A percentile compares a stretch with the other conserved stretches of the same genome.
Evolutionary conservation across 2,113 vertebrate genomes (phyloP).

Genomic region (Melierax canorus): DNA sequence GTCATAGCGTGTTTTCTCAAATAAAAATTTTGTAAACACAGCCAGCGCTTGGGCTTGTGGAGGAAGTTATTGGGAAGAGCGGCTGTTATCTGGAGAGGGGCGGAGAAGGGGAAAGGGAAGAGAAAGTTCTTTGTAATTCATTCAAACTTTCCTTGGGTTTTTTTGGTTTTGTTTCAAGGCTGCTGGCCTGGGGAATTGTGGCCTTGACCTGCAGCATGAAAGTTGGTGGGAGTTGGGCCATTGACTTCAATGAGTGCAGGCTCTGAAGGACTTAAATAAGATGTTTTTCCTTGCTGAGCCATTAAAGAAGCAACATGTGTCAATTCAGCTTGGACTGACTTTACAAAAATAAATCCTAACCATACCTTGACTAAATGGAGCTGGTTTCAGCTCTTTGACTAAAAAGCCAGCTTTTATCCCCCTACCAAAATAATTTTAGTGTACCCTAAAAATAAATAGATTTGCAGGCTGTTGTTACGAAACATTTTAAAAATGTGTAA

Average conservation of each 20-base stretch:
- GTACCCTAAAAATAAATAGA: not conserved
- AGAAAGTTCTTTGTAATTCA: constrained; percentile 48
- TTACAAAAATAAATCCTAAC: not conserved
- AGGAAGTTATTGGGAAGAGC: constrained; percentile 44
- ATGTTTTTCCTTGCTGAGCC: not conserved
- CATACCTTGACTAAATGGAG: not conserved
- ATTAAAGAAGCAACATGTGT: not conserved
- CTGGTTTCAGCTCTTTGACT: not conserved
- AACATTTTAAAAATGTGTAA: not conserved
- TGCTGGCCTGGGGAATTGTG: not conserved
- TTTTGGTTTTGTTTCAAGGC: not conserved
- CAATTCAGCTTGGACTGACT: not conserved
- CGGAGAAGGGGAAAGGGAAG: not conserved
- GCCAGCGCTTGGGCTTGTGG: not conserved
- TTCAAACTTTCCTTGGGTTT: not conserved
- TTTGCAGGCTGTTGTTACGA: not conserved
- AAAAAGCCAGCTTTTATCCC: constrained; percentile 5
- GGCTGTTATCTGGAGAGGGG: constrained; percentile 10
- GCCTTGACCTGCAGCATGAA: constrained; percentile 20
- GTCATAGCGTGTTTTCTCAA: constrained; percentile 41
- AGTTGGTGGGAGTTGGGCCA: not conserved
- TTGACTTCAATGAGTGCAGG: not conserved
- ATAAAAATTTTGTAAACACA: constrained; percentile 25
- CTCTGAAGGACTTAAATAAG: not conserved
- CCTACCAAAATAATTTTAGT: not conserved